Evolutionary conservation across 2,888 invertebrate species (phyloP).

Genomic region (Nomada fucata): DNA sequence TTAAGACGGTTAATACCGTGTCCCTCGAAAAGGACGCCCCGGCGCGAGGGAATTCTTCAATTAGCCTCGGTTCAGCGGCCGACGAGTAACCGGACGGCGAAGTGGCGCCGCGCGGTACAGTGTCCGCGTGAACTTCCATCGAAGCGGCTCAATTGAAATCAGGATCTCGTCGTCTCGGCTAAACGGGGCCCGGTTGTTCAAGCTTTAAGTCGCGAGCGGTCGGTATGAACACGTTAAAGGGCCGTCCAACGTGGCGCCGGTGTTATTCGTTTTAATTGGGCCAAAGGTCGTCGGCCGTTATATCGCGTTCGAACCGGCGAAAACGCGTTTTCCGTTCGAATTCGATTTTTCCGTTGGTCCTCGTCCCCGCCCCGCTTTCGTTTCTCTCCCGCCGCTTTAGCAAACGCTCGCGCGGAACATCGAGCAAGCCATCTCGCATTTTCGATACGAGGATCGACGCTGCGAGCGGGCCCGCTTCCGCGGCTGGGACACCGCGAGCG

Average conservation of each 20-base stretch:
- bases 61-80: conserved; percentile 43
- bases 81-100: conserved; percentile 41
- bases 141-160: conserved; percentile 41
- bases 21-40: conserved; percentile 38
- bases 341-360: not conserved
- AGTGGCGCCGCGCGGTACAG: conserved; percentile 20
- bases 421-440: not conserved
- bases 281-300: not conserved
- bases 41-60: conserved; percentile 56
- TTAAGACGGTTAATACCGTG: conserved; percentile 40
- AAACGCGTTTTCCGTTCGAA: conserved; percentile 1
- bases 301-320: not conserved
- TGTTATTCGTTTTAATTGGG: conserved; percentile 34
- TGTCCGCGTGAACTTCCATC: conserved; percentile 17
- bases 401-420: not conserved
- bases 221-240: conserved; percentile 32
- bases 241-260: not conserved
- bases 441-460: not conserved
- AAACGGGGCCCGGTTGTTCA: conserved; percentile 3
- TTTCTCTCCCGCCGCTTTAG: not conserved
- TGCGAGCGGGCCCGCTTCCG: not conserved
- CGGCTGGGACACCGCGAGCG: not conserved
- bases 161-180: not conserved
- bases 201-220: not conserved
- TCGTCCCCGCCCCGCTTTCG: not conserved